phyloP scores from a whole-genome alignment of 2,888 invertebrate genomes.

The Eulithis testata region DNA sequence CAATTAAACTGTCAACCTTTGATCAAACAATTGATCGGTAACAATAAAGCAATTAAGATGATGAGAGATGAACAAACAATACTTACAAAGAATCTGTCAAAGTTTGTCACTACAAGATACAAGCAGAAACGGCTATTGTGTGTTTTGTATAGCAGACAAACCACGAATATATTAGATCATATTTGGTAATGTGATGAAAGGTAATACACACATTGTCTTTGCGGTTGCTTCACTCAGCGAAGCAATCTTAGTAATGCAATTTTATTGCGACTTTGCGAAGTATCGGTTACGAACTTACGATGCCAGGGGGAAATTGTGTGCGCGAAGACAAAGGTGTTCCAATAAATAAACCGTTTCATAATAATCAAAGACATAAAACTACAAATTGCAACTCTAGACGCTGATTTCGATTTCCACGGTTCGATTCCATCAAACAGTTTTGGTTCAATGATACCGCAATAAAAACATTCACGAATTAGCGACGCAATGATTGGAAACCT shows the following conservation, averaged over 20 bases:
- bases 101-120: slow-evolving; percentile 51
- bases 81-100: slow-evolving; percentile 61
- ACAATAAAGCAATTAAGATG: slow-evolving; percentile 73
- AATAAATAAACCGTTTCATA: slow-evolving; percentile 23
- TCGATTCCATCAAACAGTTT: slow-evolving; percentile 28
- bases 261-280: slow-evolving; percentile 50
- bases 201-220: slow-evolving; percentile 63
- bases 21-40: slow-evolving; percentile 55
- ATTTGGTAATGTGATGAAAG: slow-evolving; percentile 69
- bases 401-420: slow-evolving; percentile 29
- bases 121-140: slow-evolving; percentile 51
- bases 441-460: slow-evolving; percentile 33
- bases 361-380: slow-evolving; percentile 26
- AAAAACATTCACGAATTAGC: slow-evolving; percentile 33
- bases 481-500: slow-evolving; percentile 35
- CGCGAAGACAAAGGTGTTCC: slow-evolving; percentile 43
- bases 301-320: slow-evolving; percentile 49
- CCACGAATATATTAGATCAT: slow-evolving; percentile 62
- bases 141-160: slow-evolving; percentile 47
- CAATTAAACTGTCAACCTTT: slow-evolving; percentile 56
- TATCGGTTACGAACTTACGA: slow-evolving; percentile 59
- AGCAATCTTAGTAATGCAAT: slow-evolving; percentile 61
- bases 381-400: slow-evolving; percentile 19
- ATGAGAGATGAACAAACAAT: slow-evolving; percentile 49
- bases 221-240: slow-evolving; percentile 54